Base-by-base conservation (phyloP, 2,888 invertebrate species). In the Drosophila putrida region DNA sequence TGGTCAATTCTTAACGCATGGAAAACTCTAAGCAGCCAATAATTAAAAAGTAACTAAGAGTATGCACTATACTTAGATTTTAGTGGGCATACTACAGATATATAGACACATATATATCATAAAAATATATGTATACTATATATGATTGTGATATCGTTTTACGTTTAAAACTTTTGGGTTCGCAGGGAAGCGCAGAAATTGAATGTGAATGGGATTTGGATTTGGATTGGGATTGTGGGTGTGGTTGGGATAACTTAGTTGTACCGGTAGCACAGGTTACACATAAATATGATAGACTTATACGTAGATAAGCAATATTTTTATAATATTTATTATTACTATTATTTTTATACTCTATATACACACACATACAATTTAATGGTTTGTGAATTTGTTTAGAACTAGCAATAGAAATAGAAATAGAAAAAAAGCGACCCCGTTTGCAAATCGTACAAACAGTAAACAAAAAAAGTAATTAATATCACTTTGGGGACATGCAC, bases 401-500 rank as follows among this genome's bases (percentile, higher is more conserved):
- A 64, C 65, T 75, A 75, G 70, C 10, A 15, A n/a, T 46, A 36
- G 41, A 53, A 76, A 69, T 75, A 75, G 70, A 13, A 15, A n/a
- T 46, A 36, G 41, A 53, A 76, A 69, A 58, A 61, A 69, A 77
- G 70, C 65, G 74, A 77, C 78, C 77, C 81, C 79, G 60, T 86
- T 83, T 63, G 73, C 80, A 83, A 82, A 78, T 41, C 41, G 31
- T 41, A 54, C 66, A 75, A 54, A 41, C 64, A 72, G 75, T 73
- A 66, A 55, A 55, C 55, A 54, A 54, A 55, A 58, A 68, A 68
- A 67, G 64, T 54, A 71, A 65, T 66, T 55, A 87, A 83, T 83
- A 83, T 83, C 83, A 83, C 83, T 84, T 86, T 86, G 76, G 78
- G 81, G 82, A 81, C 31, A 82, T 81, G 81, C 82, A 71, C 69